Evolutionary conservation across 2,888 invertebrate species (phyloP), one percentile per base, ranked within the genome.

Genomic region (Cheilosia vulpina): DNA sequence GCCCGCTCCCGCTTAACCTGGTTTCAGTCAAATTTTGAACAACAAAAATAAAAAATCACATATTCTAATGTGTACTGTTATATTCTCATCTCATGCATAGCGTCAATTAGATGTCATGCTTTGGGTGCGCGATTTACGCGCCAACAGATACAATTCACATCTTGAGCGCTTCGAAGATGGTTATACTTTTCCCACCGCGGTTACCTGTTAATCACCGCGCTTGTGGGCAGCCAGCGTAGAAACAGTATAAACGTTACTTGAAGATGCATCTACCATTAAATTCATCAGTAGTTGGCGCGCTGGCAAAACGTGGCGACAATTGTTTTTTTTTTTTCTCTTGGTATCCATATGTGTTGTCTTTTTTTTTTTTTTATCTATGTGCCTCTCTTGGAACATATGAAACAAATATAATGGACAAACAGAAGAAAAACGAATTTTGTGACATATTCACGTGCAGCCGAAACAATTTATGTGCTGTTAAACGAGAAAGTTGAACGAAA

Each of bases 181-280:
- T 71, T 71, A 24, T 24, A 76, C 65, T 69, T 80, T 75, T 84
- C 65, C 68, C 55, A 79, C n/a, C 45, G 58, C 31, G 52, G 63
- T 72, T 76, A 76, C 72, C 73, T 81, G 85, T 66, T 85, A 85
- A 85, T 85, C 85, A 85, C 68, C 71, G 15, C 53, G 76, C 90
- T 91, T 90, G 91, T 91, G 92, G 91, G 91, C 92, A 91, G 91
- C 89, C 84, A 91, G 90, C 91, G 91, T 91, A 91, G 91, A 91
- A 91, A 91, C 91, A 91, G 91, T 91, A 92, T 88, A 89, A 89
- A 91, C 91, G 91, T 91, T 90, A 90, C 91, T 90, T 87, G 80
- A 72, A 72, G 85, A 85, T 85, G 85, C 85, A 85, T 77, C 68
- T 71, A 81, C 85, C 85, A 85, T 85, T 85, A 81, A 85, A 72